These are phyloP conservation scores for roundworm (Caenorhabditis elegans) DNA, from an alignment of 1,140 invertebrate species.

Conservation along the genomic window WBcel235 BX284604.4:2227001-2227500, in stretches of 20 bases:
- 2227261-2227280: constrained; percentile 2
- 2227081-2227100: neutral
- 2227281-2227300: neutral
- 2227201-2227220: neutral
- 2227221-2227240: constrained; percentile 15
- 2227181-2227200: neutral
- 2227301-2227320: neutral
- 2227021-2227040: neutral
- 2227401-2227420: constrained; percentile 40
- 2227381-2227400: neutral
- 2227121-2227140: neutral
- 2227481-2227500: neutral
- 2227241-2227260: neutral
- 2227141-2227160: neutral
- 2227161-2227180: neutral
- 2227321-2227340: neutral
- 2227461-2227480: constrained; percentile 29
- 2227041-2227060: too few species aligned
- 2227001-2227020: too few species aligned
- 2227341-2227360: neutral
- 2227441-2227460: constrained; percentile 14
- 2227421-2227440: neutral
- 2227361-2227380: neutral
- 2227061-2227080: neutral
- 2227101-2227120: neutral